Base-by-base conservation (phyloP, 2,888 invertebrate species). In the Frankliniella fusca region DNA sequence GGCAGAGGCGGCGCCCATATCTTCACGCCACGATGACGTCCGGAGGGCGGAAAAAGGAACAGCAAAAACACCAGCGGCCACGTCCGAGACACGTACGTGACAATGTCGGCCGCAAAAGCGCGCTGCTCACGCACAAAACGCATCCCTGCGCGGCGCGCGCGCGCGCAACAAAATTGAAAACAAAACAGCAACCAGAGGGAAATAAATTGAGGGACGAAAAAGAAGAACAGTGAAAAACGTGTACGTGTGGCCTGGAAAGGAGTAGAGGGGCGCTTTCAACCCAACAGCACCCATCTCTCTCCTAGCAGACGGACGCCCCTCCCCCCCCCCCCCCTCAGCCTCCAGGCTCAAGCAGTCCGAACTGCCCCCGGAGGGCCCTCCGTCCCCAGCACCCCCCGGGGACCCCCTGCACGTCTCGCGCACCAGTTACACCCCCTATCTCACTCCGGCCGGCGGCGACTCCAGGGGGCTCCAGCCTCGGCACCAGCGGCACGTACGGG, bases 351-450 rank as follows among this genome's bases (percentile, higher is more conserved):
- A 38, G 54, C 54, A 54, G 54, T 54, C 54, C 54, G 54, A 54
- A 54, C 54, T 54, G 54, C 54, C 54, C 54, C 54, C 54, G 18
- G 54, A 54, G 54, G 54, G 54, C 18, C 54, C 11, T 20, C 15
- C 38, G 38, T 38, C 38, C 38, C 38, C 38, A 38, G 38, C 3
- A 38, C 38, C 38, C 38, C 38, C 38, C 2, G 38, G 38, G 38
- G 38, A 38, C 38, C 38, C 38, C 38, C 38, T 38, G 20, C 54
- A 54, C 54, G 54, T 54, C 54, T 20, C 54, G 11, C 15, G 20
- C 54, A 54, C 54, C 54, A 54, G 54, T 54, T 54, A 54, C 54
- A 54, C 54, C 54, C 54, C 54, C 54, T 54, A 54, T 54, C 54
- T 54, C 54, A 54, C 54, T 12, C 54, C 18, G 54, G n/a, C n/a